Evolutionary conservation across 2,888 invertebrate species (phyloP).

Genomic region (Linnaemya tessellans): DNA sequence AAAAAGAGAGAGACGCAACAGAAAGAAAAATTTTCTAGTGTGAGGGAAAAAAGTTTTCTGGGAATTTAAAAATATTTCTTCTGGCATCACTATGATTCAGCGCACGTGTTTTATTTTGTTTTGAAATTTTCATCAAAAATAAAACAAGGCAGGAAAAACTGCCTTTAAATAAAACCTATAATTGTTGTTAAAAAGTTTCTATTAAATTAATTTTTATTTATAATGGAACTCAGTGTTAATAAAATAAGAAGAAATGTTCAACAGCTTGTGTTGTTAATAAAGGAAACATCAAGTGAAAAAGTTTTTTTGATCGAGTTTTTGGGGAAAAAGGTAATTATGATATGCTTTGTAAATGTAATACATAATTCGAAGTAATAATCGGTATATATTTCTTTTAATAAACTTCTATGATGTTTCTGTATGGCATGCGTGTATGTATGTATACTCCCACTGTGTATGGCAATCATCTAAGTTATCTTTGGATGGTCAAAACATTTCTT

Average conservation of each 20-base stretch:
- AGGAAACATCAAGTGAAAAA: slow-evolving; percentile 67
- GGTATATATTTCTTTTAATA: background rate
- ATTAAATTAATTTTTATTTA: background rate
- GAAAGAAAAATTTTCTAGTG: too few species aligned
- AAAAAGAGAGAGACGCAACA: too few species aligned
- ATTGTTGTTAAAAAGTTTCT: background rate
- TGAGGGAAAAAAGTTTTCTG: too few species aligned
- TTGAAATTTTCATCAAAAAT: background rate
- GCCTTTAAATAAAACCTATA: background rate
- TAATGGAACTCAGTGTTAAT: slow-evolving; percentile 79
- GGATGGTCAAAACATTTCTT: too few species aligned
- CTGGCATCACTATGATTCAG: background rate
- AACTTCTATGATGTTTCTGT: too few species aligned
- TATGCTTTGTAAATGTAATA: background rate
- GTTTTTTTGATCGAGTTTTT: slow-evolving; percentile 76
- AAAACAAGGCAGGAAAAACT: background rate
- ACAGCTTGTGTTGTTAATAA: slow-evolving; percentile 73
- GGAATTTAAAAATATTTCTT: too few species aligned
- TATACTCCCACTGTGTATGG: too few species aligned
- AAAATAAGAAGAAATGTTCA: slow-evolving; percentile 77
- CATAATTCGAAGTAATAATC: too few species aligned
- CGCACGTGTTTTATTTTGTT: slow-evolving; percentile 59
- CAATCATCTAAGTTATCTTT: too few species aligned
- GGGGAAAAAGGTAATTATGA: slow-evolving; percentile 74
- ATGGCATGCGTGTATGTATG: too few species aligned